phyloP scores from a whole-genome alignment of 2,797 vertebrate genomes.

The Heliangelus exortis region DNA sequence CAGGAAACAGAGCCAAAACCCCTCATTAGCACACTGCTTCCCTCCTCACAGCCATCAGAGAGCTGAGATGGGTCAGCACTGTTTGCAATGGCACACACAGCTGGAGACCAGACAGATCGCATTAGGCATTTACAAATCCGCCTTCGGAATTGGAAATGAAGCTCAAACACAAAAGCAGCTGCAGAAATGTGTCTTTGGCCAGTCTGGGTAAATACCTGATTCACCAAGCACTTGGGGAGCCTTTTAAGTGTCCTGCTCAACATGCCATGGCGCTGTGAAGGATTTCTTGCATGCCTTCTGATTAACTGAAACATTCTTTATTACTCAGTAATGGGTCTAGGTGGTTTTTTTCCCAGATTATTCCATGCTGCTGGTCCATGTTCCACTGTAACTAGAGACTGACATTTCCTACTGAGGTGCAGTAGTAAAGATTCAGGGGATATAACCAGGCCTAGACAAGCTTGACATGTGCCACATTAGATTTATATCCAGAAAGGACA shows the following conservation, averaged over 20 bases:
- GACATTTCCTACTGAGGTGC: not conserved
- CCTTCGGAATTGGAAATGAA: not conserved
- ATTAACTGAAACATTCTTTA: not conserved
- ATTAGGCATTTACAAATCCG: not conserved
- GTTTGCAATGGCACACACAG: not conserved
- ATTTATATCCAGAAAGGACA: not conserved
- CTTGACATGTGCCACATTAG: fast-evolving
- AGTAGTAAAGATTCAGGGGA: not conserved
- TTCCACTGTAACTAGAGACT: not conserved
- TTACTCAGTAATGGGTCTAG: not conserved
- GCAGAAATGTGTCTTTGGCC: not conserved
- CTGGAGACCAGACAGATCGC: slow-evolving; percentile 30
- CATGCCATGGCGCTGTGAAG: not conserved
- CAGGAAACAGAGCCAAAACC: not conserved
- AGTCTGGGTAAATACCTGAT: not conserved
- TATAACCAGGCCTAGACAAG: not conserved
- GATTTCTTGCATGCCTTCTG: not conserved
- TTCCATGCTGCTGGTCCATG: not conserved
- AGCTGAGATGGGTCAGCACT: not conserved
- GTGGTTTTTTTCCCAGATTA: not conserved
- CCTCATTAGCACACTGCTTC: not conserved
- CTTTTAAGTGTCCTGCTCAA: not conserved
- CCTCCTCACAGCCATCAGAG: not conserved
- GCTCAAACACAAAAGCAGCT: not conserved
- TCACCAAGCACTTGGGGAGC: not conserved